Evolutionary conservation across 2,113 vertebrate species (phyloP).

Genomic region (Aldabrachelys gigantea): DNA sequence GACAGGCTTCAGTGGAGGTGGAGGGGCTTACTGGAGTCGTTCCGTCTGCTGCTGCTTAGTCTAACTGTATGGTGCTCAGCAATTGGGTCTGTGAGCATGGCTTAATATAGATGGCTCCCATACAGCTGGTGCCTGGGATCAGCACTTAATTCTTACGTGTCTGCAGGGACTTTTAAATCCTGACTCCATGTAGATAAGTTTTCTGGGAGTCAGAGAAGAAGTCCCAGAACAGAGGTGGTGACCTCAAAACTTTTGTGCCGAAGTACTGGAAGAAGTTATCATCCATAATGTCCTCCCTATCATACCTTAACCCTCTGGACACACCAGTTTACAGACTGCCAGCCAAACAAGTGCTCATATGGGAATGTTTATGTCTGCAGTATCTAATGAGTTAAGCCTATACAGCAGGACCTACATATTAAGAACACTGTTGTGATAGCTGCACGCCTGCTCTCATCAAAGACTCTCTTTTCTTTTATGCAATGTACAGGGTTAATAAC

Average conservation of each 20-base stretch:
- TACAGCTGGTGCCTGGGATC: neutral
- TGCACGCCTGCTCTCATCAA: neutral
- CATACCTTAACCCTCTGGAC: neutral
- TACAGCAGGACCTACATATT: neutral
- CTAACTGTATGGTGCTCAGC: neutral
- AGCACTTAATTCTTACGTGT: neutral
- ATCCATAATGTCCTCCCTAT: neutral
- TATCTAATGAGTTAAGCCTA: neutral
- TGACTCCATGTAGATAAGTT: neutral
- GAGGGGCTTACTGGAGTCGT: neutral
- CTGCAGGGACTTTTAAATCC: neutral
- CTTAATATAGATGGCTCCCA: neutral
- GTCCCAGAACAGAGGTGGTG: neutral
- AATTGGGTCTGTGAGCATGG: neutral
- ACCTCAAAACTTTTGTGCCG: neutral
- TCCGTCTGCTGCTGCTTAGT: neutral
- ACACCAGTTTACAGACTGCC: neutral
- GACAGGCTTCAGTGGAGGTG: neutral
- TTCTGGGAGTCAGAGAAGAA: neutral
- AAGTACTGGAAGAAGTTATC: neutral
- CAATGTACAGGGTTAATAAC: neutral
- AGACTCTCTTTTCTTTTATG: accelerated
- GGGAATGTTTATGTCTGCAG: neutral
- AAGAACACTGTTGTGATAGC: accelerated
- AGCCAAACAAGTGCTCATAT: neutral